Percentiles rank a stretch among this genome's conserved stretches.
These are phyloP conservation scores for Watersipora subatra DNA, from an alignment of 1,140 invertebrate species.

Conservation along the genomic window DNA sequence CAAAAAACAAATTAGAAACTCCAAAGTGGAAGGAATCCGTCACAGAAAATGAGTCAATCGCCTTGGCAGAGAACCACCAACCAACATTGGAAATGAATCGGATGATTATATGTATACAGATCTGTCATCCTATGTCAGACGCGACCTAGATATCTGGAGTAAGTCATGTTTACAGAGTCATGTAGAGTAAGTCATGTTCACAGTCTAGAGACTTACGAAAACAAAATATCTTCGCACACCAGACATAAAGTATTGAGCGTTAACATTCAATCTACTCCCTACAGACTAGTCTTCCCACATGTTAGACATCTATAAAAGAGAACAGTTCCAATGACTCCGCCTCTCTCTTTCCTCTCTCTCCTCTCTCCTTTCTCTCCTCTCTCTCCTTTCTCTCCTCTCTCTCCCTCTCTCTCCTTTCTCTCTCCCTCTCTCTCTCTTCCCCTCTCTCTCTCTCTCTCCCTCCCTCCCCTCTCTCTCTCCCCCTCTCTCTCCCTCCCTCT, in stretches of 20 bases:
- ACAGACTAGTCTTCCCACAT: too few species aligned
- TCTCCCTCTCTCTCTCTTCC: not conserved
- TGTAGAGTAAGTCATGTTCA: not conserved
- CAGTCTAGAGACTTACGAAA: not conserved
- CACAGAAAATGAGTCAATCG: too few species aligned
- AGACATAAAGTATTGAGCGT: too few species aligned
- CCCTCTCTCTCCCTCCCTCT: not conserved
- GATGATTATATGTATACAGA: too few species aligned
- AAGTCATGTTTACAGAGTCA: not conserved
- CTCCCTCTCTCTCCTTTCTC: not conserved
- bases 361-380: not conserved
- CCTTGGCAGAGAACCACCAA: too few species aligned
- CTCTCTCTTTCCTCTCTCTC: not conserved
- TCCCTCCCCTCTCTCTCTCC: not conserved
- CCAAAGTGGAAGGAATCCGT: too few species aligned
- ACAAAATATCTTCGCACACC: not conserved
- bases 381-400: not conserved
- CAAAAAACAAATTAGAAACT: too few species aligned
- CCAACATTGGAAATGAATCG: conserved; percentile 3
- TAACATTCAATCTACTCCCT: too few species aligned
- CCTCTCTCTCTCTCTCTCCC: not conserved
- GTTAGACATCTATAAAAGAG: too few species aligned
- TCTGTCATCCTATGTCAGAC: too few species aligned
- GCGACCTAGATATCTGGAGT: too few species aligned
- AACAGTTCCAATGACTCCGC: too few species aligned